Evolutionary conservation across 2,113 vertebrate genomes (phyloP).

Genomic region (Apodemus speciosus): DNA sequence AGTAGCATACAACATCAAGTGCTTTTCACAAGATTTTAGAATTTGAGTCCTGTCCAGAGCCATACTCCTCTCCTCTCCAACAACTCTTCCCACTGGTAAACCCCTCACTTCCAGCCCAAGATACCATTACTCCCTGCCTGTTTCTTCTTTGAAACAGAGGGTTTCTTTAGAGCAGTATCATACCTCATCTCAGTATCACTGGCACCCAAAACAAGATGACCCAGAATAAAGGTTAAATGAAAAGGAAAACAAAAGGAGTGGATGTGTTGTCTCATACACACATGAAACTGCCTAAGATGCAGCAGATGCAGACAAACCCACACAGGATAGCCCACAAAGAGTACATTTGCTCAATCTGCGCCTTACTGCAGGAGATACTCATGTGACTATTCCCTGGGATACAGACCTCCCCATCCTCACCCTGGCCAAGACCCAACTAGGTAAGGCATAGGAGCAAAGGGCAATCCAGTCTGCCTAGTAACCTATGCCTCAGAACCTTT

Average conservation of each 20-base stretch:
- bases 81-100: neutral
- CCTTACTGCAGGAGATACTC: neutral
- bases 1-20: neutral
- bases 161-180: neutral
- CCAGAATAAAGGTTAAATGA: neutral
- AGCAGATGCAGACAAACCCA: neutral
- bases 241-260: neutral
- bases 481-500: neutral
- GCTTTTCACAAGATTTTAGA: neutral
- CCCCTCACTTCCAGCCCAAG: neutral
- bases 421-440: neutral
- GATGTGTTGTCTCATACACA: neutral
- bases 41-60: neutral
- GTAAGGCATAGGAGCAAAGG: neutral
- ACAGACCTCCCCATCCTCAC: neutral
- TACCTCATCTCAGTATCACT: neutral
- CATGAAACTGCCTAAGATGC: neutral
- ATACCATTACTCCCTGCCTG: neutral
- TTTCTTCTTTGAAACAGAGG: neutral
- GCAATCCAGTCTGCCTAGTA: neutral
- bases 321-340: neutral
- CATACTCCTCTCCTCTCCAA: neutral
- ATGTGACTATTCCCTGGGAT: neutral
- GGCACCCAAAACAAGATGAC: neutral
- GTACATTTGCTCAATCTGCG: neutral